Base-by-base conservation (phyloP, 1,140 invertebrate genomes). In the Drepana arcuata region DNA sequence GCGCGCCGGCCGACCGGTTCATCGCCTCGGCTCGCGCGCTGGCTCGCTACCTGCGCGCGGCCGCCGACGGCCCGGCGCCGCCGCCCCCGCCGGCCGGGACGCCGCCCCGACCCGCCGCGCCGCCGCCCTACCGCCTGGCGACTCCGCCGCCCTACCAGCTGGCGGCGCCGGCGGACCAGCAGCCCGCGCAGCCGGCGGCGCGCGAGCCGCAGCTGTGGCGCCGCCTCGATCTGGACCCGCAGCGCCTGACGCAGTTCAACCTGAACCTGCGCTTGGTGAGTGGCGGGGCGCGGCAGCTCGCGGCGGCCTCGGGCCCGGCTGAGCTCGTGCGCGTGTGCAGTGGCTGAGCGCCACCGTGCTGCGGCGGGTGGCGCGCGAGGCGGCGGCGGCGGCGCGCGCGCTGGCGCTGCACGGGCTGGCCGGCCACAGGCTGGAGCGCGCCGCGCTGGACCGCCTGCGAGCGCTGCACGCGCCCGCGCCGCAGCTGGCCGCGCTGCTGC, bases 331-430 rank as follows among this genome's bases (percentile, higher is more conserved):
- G 9, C 9, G 9, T 21, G 4, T 21, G 18, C 18, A 92, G 91
- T 94, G 92, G 92, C 85, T 94, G 26, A 90, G 90, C 45, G 87
- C 88, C 59, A 93, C 91, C 6, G 24, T 10, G 24, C 4, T 2
- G 6, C 24, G 24, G 4, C 4, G 4, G 24, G 2, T 6, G 24
- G 24, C 24, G n/a, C 24, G 24, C 4, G 4, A 2, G 2, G 24
- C 24, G 24, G 2, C 4, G 4, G 4, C 24, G 24, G 24, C 24
- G 4, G 89, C 91, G 67, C 73, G 83, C 16, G 75, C 84, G n/a
- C 68, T 93, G 16, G 71, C 85, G 25, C 84, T 85, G 36, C 86
- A 88, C 23, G 89, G 89, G 12, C 74, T 88, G 32, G 34, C 18
- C 18, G 18, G 18, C 18, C 18, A 12, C 28, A 11, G n/a, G 34